phyloP scores from a whole-genome alignment of 1,140 invertebrate species.

The Apolygus lucorum region DNA sequence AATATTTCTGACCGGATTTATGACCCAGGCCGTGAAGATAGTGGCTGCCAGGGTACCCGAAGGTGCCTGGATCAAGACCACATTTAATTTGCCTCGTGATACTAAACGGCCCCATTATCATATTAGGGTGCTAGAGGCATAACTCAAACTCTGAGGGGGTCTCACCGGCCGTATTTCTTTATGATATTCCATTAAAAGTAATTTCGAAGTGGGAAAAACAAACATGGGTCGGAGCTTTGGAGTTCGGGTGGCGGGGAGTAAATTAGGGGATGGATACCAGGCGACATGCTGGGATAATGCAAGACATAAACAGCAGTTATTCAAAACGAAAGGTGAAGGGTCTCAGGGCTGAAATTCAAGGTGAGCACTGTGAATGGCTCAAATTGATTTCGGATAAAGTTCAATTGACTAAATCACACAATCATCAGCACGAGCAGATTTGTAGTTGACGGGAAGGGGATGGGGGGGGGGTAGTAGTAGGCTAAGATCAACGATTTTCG shows the following conservation, averaged over 20 bases:
- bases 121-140: not conserved
- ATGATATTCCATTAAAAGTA: constrained; percentile 24
- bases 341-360: too few species aligned
- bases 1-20: too few species aligned
- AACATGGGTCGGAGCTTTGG: constrained; percentile 4
- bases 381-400: too few species aligned
- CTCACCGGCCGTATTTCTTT: constrained; percentile 19
- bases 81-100: not conserved
- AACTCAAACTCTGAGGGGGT: not conserved
- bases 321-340: not conserved
- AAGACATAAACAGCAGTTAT: not conserved
- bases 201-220: constrained; percentile 20
- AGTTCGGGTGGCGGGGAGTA: not conserved
- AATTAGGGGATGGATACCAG: too few species aligned
- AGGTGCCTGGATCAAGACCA: not conserved
- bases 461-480: too few species aligned
- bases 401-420: too few species aligned
- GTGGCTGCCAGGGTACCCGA: not conserved
- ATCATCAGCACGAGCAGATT: too few species aligned
- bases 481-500: too few species aligned
- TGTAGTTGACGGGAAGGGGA: too few species aligned
- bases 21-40: too few species aligned
- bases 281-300: not conserved
- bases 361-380: too few species aligned
- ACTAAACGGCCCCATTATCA: not conserved